These are phyloP conservation scores for Oscheius sp. DNA, from an alignment of 2,888 invertebrate genomes.

Conservation along the genomic window DNA sequence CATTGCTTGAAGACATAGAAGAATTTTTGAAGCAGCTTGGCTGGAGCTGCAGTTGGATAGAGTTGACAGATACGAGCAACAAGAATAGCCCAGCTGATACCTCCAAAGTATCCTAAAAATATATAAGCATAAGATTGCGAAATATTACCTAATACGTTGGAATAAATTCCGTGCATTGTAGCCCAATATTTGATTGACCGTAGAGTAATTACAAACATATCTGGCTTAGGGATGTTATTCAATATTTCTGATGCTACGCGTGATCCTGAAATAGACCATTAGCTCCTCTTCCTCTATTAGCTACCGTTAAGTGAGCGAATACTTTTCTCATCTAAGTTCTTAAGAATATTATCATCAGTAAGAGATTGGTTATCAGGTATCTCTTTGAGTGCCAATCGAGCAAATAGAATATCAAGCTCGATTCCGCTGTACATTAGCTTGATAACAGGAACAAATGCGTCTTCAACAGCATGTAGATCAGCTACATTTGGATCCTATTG, in stretches of 20 bases:
- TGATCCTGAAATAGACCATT: constrained; percentile 76
- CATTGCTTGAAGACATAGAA: constrained; percentile 97
- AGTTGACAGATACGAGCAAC: constrained; percentile 97
- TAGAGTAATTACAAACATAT: constrained; percentile 89
- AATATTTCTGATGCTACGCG: constrained; percentile 98
- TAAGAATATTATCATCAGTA: constrained; percentile 86
- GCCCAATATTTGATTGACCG: constrained; percentile 85
- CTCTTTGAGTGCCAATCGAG: constrained; percentile 83
- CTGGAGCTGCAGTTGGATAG: constrained; percentile 94
- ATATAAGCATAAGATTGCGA: background rate
- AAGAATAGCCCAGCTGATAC: constrained; percentile 99
- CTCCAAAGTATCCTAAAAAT: constrained; percentile 80
- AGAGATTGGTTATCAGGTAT: constrained; percentile 85
- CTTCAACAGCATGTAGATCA: constrained; percentile 84
- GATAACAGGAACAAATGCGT: constrained; percentile 98
- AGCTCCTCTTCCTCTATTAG: background rate
- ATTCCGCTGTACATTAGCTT: constrained; percentile 99
- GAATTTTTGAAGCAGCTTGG: constrained; percentile 95
- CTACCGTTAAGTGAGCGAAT: constrained; percentile 74
- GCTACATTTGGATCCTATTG: constrained; percentile 75
- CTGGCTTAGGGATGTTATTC: constrained; percentile 90
- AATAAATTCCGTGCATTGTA: constrained; percentile 81
- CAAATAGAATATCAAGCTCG: constrained; percentile 96
- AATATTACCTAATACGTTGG: constrained; percentile 83
- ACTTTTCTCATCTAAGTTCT: constrained; percentile 93